Base-by-base conservation (phyloP, 1,140 invertebrate species). In the Cecropterus lyciades region DNA sequence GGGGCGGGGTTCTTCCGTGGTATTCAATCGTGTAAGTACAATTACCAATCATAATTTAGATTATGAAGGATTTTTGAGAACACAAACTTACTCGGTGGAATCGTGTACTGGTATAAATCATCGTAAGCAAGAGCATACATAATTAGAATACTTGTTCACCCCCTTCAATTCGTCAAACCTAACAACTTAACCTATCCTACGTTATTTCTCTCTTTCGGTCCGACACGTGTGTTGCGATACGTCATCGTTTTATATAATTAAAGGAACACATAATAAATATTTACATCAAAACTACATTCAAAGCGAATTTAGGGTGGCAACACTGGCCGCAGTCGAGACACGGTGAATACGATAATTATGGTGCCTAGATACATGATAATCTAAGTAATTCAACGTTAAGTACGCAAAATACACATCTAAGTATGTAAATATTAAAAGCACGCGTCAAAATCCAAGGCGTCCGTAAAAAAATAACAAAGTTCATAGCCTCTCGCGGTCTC, bases 251-350 rank as follows among this genome's bases (percentile, higher is more conserved):
- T 33, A 33, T 3, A 24, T 14, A 43, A 37, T 51, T 14, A 52
- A 42, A 63, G 60, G 60, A 63, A 63, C 60, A 63, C 52, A 63
- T 7, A 63, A 51, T 56, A 56, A 56, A 56, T 56, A 56, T 56
- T 56, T 56, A 56, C 52, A 56, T 20, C 33, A 4, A 42, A n/a
- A 56, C 37, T 56, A 56, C 52, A 56, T 56, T 16, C 37, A 42
- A 56, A 56, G 33, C 16, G 15, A 56, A 17, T 24, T 56, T 56
- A 42, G 52, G 8, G 15, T n/a, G 52, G 52, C 37, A 42, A 56
- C 52, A 42, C 52, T 14, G 52, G 52, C 14, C 10, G 15, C 5
- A 49, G 11, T 15, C 11, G 46, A 20, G 17, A 49, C 46, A 8
- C 8, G 17, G 17, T n/a, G 17, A 49, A 0, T n/a, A 24, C 11